Base-by-base conservation (phyloP, 1,140 invertebrate genomes). In the Pantala flavescens region DNA sequence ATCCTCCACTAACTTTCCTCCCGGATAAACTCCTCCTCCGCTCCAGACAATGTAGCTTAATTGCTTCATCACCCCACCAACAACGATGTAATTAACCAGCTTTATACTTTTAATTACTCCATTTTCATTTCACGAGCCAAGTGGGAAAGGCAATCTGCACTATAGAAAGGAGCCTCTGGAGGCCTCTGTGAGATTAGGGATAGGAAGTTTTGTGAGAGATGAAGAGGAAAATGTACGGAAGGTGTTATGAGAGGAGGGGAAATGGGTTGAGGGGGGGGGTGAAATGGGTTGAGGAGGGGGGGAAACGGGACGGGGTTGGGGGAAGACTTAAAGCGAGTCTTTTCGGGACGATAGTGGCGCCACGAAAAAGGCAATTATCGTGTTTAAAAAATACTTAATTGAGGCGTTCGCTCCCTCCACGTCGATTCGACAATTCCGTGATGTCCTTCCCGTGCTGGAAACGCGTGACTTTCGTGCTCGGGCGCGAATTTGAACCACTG, bases 61-160 rank as follows among this genome's bases (percentile, higher is more conserved):
- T 72, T 72, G 71, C 71, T 23, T 72, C 71, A 72, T 72, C 71
- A 72, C 71, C 71, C 42, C 71, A 42, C 71, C 71, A 72, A 72
- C 71, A 72, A 72, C 71, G 71, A 72, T 72, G 71, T 72, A 72
- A 72, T 72, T 72, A 72, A 72, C 71, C 71, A 72, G 71, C 71
- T 72, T 72, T 72, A 72, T 72, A 72, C 71, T 72, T 72, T 72
- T 72, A 72, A 72, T 72, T 72, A 72, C 71, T 72, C 24, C 71
- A 28, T 72, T 72, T 72, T 72, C 71, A 72, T 72, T 72, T 72
- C 71, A 63, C 49, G 49, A 63, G 49, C 49, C 49, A 5, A 21
- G 49, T 16, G 49, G 14, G 71, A 24, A 72, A 9, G 28, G 28
- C 28, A 36, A 36, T 36, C 28, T 36, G 28, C 28, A 36, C 28